Evolutionary conservation across 64 coral and sea anemone genomes (phyloP), one percentile per base, ranked within the genome.

Genomic region (Actinia equina): DNA sequence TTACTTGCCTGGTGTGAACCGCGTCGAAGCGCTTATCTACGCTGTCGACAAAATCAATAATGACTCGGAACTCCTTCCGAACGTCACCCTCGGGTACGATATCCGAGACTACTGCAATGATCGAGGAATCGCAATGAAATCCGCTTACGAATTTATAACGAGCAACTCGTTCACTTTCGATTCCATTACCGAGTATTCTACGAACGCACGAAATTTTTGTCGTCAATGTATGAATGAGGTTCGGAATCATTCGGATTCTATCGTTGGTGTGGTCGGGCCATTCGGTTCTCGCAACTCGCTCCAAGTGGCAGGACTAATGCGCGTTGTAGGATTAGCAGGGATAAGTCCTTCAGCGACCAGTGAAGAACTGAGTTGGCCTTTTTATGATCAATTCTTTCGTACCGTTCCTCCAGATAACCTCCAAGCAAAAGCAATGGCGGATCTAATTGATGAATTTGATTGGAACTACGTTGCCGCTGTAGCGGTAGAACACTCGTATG

Each of bases 381-480:
- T 92, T 82, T 92, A 92, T 44, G 71, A 59, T 2, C 82, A 92
- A 60, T 92, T 92, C 54, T 59, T 86, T 15, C 30, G 88, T 60
- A 86, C 92, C 7, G 85, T 90, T 37, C 85, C 92, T 37, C 85
- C 92, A 5, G 92, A 94, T 87, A 45, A 59, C 14, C 86, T 87
- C 37, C 92, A 94, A 94, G 88, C 92, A 16, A 82, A 71, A 71
- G 92, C 92, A 20, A 94, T 94, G 92, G 92, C 92, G 13, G 84
- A 90, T 59, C 60, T 94, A 2, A 94, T 94, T 54, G 92, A 90
- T 16, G 54, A 87, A 54, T 94, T 94, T 74, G 43, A 65, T 0
- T 94, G 92, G 92, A 71, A 71, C 30, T 94, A 94, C 26, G 61
- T 94, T 13, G 92, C 92, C 1, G 92, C 89, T 17, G 87, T 94